Evolutionary conservation across 2,888 invertebrate species (phyloP).

Genomic region (Drosophila picticornis): DNA sequence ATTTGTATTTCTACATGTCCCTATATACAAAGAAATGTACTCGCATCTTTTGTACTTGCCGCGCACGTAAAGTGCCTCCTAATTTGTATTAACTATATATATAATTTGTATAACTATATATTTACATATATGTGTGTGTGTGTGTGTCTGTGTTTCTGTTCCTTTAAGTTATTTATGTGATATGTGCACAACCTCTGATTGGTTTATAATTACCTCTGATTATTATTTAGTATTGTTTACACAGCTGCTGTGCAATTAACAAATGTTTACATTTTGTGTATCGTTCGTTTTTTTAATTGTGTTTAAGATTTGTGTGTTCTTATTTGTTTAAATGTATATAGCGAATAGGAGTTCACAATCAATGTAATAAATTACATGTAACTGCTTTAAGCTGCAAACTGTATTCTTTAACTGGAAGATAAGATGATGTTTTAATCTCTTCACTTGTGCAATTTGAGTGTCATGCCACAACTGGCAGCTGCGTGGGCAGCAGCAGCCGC

Average conservation of each 20-base stretch:
- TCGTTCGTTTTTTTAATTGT: not conserved
- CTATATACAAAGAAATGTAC: conserved; percentile 40
- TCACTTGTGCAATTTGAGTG: not conserved
- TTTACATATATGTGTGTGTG: conserved; percentile 14
- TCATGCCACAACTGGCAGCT: not conserved
- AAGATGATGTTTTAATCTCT: not conserved
- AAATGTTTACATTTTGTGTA: conserved; percentile 9
- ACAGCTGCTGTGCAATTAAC: conserved; percentile 32
- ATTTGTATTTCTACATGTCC: conserved; percentile 41
- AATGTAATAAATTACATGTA: conserved; percentile 65
- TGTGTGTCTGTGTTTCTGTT: conserved; percentile 44
- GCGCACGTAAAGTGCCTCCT: conserved; percentile 30
- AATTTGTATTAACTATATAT: conserved; percentile 23
- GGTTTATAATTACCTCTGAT: conserved; percentile 23
- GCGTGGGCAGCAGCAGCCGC: conserved; percentile 2
- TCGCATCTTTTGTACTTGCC: conserved; percentile 64
- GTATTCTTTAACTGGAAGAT: not conserved
- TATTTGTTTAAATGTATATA: conserved; percentile 45
- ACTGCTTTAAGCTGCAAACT: conserved; percentile 42
- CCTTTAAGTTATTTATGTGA: conserved; percentile 50
- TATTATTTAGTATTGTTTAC: conserved; percentile 49
- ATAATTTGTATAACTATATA: too few species aligned
- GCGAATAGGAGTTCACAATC: conserved; percentile 61
- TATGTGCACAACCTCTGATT: conserved; percentile 48
- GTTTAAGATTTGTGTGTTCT: conserved; percentile 12